Conservation (phyloP, 2,113 vertebrate genomes). For the Mesembrinibis cayennensis region DNA sequence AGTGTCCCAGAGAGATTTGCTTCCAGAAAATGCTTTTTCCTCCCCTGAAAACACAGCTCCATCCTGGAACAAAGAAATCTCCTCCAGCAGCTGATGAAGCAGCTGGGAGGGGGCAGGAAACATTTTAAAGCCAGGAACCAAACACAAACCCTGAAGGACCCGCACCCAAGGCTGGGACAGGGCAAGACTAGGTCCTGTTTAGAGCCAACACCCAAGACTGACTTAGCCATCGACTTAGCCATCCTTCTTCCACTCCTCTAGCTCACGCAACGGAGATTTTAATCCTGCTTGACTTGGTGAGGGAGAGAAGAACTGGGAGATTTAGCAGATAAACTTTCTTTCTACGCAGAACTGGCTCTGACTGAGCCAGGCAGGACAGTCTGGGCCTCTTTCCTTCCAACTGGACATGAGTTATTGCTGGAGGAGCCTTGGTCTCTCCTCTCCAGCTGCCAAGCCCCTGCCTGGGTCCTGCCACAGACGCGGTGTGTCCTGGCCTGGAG, state of each 20-base stretch:
- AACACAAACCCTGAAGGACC: not conserved
- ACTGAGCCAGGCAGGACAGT: not conserved
- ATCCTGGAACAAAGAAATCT: not conserved
- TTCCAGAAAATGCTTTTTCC: not conserved
- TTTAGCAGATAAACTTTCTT: not conserved
- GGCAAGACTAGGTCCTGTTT: not conserved
- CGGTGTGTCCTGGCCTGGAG: not conserved
- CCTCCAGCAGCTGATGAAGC: not conserved
- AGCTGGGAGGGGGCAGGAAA: not conserved
- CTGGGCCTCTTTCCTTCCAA: not conserved
- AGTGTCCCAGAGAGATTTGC: not conserved
- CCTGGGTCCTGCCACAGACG: not conserved
- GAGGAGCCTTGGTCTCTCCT: not conserved
- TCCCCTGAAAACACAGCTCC: not conserved
- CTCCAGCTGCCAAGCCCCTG: not conserved
- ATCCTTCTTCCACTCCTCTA: not conserved
- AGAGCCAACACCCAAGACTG: not conserved
- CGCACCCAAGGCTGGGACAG: not conserved
- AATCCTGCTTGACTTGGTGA: not conserved
- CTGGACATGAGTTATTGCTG: fast-evolving
- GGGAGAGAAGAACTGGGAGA: not conserved
- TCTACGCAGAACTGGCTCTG: fast-evolving
- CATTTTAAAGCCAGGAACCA: not conserved
- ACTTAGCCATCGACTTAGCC: not conserved
- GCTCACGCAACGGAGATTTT: not conserved